Conservation (phyloP, 2,888 invertebrate genomes). For the Eilema sororculum region DNA sequence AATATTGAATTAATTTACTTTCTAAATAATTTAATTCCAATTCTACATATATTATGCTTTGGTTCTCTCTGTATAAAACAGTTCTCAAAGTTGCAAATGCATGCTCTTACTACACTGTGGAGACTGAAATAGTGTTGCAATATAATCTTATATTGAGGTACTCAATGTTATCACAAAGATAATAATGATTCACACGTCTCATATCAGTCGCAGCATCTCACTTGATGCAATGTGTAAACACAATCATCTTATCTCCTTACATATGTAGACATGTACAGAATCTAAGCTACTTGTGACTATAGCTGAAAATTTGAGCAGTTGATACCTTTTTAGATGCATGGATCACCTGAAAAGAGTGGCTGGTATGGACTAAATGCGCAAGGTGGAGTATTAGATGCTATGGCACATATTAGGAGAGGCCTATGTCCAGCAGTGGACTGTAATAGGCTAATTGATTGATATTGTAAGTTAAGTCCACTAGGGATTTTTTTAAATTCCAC, state of each 20-base stretch:
- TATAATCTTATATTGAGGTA: not conserved
- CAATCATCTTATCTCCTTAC: not conserved
- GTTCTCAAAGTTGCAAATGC: no score
- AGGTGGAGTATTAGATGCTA: no score
- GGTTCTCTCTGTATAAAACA: not conserved
- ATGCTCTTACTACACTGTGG: not conserved
- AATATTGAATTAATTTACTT: no score
- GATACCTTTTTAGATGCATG: no score
- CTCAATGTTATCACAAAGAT: not conserved
- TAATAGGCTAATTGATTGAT: no score
- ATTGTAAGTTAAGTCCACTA: no score
- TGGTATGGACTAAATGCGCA: no score
- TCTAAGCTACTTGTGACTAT: not conserved
- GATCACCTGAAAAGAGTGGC: no score
- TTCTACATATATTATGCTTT: not conserved
- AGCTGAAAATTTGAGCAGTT: not conserved
- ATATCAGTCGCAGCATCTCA: slow-evolving; percentile 4
- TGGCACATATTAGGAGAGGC: no score
- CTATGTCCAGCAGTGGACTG: no score
- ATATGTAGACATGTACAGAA: not conserved
- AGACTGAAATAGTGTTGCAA: not conserved
- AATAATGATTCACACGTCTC: slow-evolving; percentile 1
- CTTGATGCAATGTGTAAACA: not conserved
- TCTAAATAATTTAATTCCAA: no score
- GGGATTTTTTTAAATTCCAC: no score